Conservation (phyloP, 2,888 invertebrate species). For the Caenorhabditis wallacei region DNA sequence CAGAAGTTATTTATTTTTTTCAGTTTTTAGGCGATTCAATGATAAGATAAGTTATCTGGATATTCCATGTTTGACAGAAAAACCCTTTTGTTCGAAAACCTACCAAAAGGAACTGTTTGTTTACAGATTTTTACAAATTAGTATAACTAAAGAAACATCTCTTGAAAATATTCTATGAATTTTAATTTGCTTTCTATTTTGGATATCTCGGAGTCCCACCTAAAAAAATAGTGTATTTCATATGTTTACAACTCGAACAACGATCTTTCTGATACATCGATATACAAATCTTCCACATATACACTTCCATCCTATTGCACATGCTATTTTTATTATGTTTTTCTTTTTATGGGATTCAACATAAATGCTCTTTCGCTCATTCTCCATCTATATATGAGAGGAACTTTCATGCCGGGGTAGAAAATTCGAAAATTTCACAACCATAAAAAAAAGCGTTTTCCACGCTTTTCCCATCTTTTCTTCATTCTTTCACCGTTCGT, state of each 20-base stretch:
- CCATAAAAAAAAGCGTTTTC: constrained; percentile 35
- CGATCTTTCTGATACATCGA: background rate
- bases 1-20: too few species aligned
- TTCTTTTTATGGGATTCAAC: constrained; percentile 10
- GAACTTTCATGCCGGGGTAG: constrained; percentile 3
- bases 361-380: constrained; percentile 31
- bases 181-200: too few species aligned
- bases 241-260: constrained; percentile 2
- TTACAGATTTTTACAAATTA: too few species aligned
- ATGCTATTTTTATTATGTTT: constrained; percentile 39
- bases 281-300: background rate
- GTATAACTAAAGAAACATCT: too few species aligned
- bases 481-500: constrained; percentile 22
- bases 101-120: too few species aligned
- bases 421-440: constrained; percentile 34
- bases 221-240: background rate
- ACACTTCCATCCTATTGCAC: constrained; percentile 1
- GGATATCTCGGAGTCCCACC: too few species aligned
- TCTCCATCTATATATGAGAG: constrained; percentile 24
- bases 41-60: too few species aligned
- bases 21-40: too few species aligned
- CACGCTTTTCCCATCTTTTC: constrained; percentile 16
- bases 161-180: too few species aligned
- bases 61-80: too few species aligned
- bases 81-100: too few species aligned